A percentile compares a stretch with the other conserved stretches of the same genome.
Conservation (phyloP, 1,140 invertebrate genomes). For the Drosophila chauvacae region DNA sequence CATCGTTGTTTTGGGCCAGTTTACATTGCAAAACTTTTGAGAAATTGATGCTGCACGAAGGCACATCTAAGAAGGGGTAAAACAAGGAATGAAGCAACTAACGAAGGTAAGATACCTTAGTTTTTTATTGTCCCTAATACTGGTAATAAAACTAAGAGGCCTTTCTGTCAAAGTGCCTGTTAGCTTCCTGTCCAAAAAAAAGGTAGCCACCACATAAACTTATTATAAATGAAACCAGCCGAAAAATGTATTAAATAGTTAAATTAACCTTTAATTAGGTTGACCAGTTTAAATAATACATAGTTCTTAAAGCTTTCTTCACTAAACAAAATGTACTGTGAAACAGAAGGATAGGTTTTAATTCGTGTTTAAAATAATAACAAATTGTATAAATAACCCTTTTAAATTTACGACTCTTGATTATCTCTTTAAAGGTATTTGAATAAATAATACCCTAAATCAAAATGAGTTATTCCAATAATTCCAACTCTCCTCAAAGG, state of each 20-base stretch:
- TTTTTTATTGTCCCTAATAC: background rate
- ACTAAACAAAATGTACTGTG: too few species aligned
- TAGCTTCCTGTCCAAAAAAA: too few species aligned
- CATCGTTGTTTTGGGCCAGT: conserved; percentile 45
- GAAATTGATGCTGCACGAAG: conserved; percentile 29
- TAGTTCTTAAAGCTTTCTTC: too few species aligned
- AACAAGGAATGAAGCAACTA: background rate
- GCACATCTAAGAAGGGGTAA: background rate
- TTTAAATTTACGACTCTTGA: background rate
- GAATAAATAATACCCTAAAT: background rate
- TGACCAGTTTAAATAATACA: too few species aligned
- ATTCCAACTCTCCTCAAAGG: background rate
- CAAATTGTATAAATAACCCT: too few species aligned
- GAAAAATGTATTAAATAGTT: too few species aligned
- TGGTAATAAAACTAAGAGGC: background rate
- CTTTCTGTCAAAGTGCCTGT: too few species aligned
- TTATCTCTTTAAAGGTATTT: background rate
- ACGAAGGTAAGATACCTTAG: background rate
- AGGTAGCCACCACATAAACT: too few species aligned
- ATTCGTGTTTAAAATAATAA: background rate
- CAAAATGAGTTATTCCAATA: background rate
- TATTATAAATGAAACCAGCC: too few species aligned
- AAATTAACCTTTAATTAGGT: too few species aligned
- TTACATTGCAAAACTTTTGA: conserved; percentile 38
- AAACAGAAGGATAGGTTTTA: background rate